phyloP scores from a whole-genome alignment of 2,113 vertebrate genomes.

The Alethe diademata region DNA sequence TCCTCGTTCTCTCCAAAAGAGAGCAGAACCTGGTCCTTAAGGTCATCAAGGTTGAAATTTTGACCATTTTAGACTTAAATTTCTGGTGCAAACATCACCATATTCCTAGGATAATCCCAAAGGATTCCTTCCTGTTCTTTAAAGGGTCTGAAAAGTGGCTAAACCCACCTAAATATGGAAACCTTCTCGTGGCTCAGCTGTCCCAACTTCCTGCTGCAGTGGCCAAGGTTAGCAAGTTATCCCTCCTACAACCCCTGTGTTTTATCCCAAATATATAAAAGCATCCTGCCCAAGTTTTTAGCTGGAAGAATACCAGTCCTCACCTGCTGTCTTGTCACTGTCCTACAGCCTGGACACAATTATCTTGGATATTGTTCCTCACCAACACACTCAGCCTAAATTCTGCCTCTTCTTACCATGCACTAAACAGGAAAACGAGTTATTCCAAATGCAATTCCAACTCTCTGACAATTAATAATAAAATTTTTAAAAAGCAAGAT shows the following conservation, averaged over 20 bases:
- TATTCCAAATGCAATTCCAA: neutral
- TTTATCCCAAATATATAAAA: neutral
- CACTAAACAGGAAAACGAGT: neutral
- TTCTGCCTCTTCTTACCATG: neutral
- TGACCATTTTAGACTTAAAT: neutral
- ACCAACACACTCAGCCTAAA: neutral
- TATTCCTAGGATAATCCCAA: neutral
- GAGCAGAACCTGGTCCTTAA: neutral
- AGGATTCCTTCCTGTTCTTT: neutral
- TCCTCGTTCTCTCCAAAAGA: neutral
- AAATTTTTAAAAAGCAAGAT: neutral
- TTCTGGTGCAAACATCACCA: neutral
- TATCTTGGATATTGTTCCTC: neutral
- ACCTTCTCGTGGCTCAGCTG: neutral
- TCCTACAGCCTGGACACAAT: neutral
- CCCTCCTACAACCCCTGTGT: neutral
- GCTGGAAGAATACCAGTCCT: neutral
- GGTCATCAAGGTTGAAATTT: neutral
- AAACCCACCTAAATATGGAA: neutral
- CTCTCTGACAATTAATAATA: neutral
- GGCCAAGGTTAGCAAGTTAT: neutral
- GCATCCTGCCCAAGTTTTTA: neutral
- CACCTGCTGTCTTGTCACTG: neutral
- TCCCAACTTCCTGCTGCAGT: neutral
- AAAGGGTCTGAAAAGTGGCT: neutral